These are phyloP conservation scores for Chironomus striatipennis DNA, from an alignment of 1,140 invertebrate species.

Conservation along the genomic window DNA sequence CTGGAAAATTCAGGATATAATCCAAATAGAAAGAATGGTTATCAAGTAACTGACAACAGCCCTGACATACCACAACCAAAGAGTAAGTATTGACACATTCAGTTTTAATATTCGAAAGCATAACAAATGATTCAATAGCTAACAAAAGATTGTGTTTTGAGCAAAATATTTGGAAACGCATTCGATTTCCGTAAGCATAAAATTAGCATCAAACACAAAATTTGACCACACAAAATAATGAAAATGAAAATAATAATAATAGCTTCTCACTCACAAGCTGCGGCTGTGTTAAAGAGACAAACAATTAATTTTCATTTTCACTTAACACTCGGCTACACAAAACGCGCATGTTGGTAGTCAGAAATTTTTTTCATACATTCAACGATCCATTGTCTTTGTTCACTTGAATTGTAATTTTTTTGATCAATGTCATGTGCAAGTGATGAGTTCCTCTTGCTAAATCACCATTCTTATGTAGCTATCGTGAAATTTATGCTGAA, in stretches of 20 bases:
- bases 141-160: too few species aligned
- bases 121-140: background rate
- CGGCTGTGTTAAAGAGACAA: background rate
- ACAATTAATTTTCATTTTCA: too few species aligned
- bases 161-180: background rate
- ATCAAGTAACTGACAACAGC: background rate
- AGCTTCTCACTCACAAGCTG: background rate
- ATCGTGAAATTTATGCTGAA: background rate
- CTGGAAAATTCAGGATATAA: background rate
- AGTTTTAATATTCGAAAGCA: background rate
- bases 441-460: background rate
- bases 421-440: slow-evolving; percentile 3
- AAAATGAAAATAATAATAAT: too few species aligned
- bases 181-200: slow-evolving; percentile 13
- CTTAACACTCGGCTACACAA: too few species aligned
- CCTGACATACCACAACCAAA: background rate
- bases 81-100: background rate
- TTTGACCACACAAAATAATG: background rate
- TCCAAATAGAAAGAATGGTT: background rate
- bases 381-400: slow-evolving; percentile 1
- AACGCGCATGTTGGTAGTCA: too few species aligned
- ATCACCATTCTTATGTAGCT: slow-evolving; percentile 6
- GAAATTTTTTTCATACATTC: background rate
- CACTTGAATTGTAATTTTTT: slow-evolving; percentile 5
- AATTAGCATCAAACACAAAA: background rate